Evolutionary conservation across 2,888 invertebrate species (phyloP).

Genomic region (Argynnis bischoffii): DNA sequence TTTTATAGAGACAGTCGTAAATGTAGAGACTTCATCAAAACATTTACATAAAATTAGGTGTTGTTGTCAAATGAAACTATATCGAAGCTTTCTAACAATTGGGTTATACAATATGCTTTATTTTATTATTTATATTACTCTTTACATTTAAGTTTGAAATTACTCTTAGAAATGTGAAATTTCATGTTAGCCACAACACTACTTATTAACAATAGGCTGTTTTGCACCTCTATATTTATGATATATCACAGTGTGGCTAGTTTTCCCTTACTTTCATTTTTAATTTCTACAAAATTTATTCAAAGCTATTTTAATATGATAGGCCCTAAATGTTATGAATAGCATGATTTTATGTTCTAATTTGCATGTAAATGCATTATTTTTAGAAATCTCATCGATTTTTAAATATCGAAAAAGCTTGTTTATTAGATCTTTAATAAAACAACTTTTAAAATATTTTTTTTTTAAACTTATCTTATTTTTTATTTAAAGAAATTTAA

Average conservation of each 20-base stretch:
- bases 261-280: slow-evolving; percentile 15
- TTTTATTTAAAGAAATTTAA: no score
- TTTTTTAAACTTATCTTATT: no score
- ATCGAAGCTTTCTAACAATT: no score
- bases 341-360: not conserved
- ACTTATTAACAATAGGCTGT: slow-evolving; percentile 9
- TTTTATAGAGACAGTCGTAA: no score
- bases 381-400: not conserved
- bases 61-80: no score
- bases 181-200: slow-evolving; percentile 8
- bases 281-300: not conserved
- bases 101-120: no score
- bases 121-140: not conserved
- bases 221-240: not conserved
- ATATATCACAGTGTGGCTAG: not conserved
- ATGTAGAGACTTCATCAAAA: no score
- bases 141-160: not conserved
- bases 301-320: slow-evolving; percentile 6
- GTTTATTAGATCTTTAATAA: no score
- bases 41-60: no score
- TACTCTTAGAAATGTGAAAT: slow-evolving; percentile 9
- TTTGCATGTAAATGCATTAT: slow-evolving; percentile 20
- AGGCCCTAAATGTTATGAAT: slow-evolving; percentile 12
- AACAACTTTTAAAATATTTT: no score
- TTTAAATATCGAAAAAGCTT: slow-evolving; percentile 16